Base-by-base conservation (phyloP, 2,113 vertebrate genomes). In the Gallinago jamesoni region DNA sequence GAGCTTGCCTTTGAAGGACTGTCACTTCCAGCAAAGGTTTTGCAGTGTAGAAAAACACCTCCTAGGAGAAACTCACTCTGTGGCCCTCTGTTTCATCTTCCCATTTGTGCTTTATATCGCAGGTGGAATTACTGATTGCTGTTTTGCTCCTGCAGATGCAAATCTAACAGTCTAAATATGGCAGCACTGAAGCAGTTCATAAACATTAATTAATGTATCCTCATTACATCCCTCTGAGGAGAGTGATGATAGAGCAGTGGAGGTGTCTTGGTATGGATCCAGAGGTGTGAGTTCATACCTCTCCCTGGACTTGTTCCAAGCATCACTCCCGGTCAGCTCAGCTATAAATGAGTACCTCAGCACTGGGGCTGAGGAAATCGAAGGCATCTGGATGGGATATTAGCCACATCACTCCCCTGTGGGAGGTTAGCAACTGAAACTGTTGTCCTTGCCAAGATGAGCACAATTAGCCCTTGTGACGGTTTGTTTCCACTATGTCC, bases 151-250 rank as follows among this genome's bases (percentile, higher is more conserved):
- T 90, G n/a, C 69, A 90, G 60, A 73, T 92, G 68, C 74, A 90
- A 45, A 31, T 78, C 35, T 92, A 96, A 90, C 88, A 48, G 56
- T 75, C 85, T 94, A 94, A 96, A 96, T 96, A 94, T 79, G 86
- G 62, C 64, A 84, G 73, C 90, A 89, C 57, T 82, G 90, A 82
- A 94, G 73, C 76, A 82, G 73, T 93, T 96, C 68, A 84, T 86
- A 85, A 95, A 94, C 89, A 76, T 89, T 95, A 90, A 96, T 96
- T 96, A 85, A 81, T 87, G 90, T 35, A 82, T 79, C 66, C 84
- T 89, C 86, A 90, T 92, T 94, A 87, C 31, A 89, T 74, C 9
- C 69, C 90, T 93, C 83, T 18, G 52, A 93, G 83, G 83, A 92
- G 56, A 89, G 23, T n/a, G 77, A 91, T 94, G 95, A 87, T 63